Conservation (phyloP, 2,888 invertebrate species). For the Sarcophaga carnaria region DNA sequence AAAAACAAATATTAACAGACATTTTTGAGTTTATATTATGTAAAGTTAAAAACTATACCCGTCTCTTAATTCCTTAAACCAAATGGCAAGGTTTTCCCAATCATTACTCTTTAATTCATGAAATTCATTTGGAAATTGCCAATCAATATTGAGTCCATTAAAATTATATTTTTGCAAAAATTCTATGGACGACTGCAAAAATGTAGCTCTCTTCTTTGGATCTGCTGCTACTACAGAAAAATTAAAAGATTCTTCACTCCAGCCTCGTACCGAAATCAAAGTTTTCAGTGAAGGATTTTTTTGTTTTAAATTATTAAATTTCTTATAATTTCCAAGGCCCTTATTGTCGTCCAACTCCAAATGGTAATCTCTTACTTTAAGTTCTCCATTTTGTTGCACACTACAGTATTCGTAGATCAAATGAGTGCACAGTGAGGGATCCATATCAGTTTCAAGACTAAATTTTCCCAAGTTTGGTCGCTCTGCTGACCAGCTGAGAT, state of each 20-base stretch:
- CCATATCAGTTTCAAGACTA: slow-evolving; percentile 72
- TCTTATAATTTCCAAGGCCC: slow-evolving; percentile 70
- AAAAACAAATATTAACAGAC: neutral
- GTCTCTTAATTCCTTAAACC: slow-evolving; percentile 72
- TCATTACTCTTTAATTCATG: slow-evolving; percentile 79
- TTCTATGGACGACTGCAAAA: slow-evolving; percentile 87
- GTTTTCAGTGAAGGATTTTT: slow-evolving; percentile 83
- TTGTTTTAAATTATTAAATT: slow-evolving; percentile 3
- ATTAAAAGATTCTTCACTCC: slow-evolving; percentile 95
- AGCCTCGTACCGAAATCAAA: slow-evolving; percentile 93
- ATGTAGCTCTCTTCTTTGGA: slow-evolving; percentile 86
- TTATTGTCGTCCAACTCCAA: slow-evolving; percentile 59
- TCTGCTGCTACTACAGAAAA: slow-evolving; percentile 92
- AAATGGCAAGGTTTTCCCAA: slow-evolving; percentile 63
- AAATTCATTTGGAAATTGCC: slow-evolving; percentile 84
- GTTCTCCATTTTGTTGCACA: slow-evolving; percentile 71
- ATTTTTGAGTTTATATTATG: too few species aligned
- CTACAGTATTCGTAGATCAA: slow-evolving; percentile 70
- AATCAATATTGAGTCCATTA: slow-evolving; percentile 95
- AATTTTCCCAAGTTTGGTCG: slow-evolving; percentile 34
- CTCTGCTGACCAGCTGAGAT: slow-evolving; percentile 75
- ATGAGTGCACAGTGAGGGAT: slow-evolving; percentile 70
- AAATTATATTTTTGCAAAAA: slow-evolving; percentile 91
- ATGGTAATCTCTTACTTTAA: slow-evolving; percentile 71
- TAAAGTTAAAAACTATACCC: slow-evolving; percentile 64